Evolutionary conservation across 37 sponge, comb jelly and placozoan genomes (phyloP).

Genomic region (Beroe forskalii): DNA sequence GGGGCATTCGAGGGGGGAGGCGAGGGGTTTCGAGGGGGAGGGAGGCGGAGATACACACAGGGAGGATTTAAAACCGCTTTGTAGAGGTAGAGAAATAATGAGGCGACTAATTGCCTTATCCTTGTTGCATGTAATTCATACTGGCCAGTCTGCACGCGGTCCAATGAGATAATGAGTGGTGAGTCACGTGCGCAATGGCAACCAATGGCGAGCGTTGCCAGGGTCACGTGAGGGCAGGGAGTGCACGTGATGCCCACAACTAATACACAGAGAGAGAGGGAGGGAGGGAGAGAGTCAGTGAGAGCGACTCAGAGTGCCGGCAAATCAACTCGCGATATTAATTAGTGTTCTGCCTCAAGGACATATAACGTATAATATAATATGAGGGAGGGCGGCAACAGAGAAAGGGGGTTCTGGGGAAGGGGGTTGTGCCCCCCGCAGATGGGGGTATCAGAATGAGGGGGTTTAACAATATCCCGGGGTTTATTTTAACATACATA

Average conservation of each 20-base stretch:
- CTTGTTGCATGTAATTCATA: constrained; percentile 65
- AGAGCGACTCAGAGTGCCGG: not conserved
- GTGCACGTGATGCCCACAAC: not conserved
- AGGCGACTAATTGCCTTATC: constrained; percentile 45
- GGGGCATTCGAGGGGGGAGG: not conserved
- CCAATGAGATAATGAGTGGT: not conserved
- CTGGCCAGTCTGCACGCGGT: constrained; percentile 55
- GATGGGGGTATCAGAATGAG: no score
- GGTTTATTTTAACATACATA: no score
- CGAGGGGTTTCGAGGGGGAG: not conserved
- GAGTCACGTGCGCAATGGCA: constrained; percentile 25
- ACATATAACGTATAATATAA: not conserved
- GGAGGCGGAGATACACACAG: not conserved
- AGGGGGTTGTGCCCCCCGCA: not conserved
- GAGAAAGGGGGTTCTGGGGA: not conserved
- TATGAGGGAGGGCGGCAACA: not conserved
- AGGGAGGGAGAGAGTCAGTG: constrained; percentile 27
- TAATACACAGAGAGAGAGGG: constrained; percentile 36
- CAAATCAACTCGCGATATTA: not conserved
- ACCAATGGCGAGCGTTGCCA: not conserved
- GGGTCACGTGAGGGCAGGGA: not conserved
- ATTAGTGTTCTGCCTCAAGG: constrained; percentile 25
- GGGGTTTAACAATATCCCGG: no score
- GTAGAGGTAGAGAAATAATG: constrained; percentile 25
- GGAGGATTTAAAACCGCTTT: not conserved